Base-by-base conservation (phyloP, 1,140 invertebrate genomes). In the Apis dorsata region DNA sequence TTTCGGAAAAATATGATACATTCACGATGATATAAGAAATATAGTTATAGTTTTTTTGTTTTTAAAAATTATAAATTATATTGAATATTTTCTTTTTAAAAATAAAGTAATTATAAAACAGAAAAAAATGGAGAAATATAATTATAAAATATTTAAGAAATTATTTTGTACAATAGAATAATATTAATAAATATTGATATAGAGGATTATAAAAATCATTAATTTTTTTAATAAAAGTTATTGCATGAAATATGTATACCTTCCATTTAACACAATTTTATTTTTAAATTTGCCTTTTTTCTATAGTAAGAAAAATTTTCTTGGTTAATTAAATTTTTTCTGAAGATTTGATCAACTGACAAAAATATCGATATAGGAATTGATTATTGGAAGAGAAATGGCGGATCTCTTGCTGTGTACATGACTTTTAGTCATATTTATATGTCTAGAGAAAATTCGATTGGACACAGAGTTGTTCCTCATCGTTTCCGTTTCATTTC, bases 1-100 rank as follows among this genome's bases (percentile, higher is more conserved):
- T 79, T 71, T 71, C 77, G 5, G 55, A 53, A 68, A 79, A 79
- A 79, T 70, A 79, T 63, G 68, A 79, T 71, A 79, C 68, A 71
- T 49, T 71, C 44, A 13, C 55, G 81, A 59, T 86, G 85, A 86
- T 86, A 62, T 62, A 86, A 44, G 55, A 59, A 76, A 69, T 34
- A 44, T 28, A 49, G 79, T 69, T 44, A 44, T 44, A 44, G 5
- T 44, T 44, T 44, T 34, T 34, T 44, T 44, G 34, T 44, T 44
- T 44, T 0, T 44, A 44, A 7, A 44, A 4, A 44, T 44, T 44
- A 44, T 7, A 44, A 7, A 7, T 44, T 44, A 44, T 44, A 44
- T 7, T 44, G 34, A 44, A 44, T 44, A 44, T 44, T 44, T 44
- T 44, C 34, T 44, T 7, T 44, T 44, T 44, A 44, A 44, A 44